phyloP scores from a whole-genome alignment of 37 sponge, comb jelly and placozoan genomes.

The Eunapius fragilis region DNA sequence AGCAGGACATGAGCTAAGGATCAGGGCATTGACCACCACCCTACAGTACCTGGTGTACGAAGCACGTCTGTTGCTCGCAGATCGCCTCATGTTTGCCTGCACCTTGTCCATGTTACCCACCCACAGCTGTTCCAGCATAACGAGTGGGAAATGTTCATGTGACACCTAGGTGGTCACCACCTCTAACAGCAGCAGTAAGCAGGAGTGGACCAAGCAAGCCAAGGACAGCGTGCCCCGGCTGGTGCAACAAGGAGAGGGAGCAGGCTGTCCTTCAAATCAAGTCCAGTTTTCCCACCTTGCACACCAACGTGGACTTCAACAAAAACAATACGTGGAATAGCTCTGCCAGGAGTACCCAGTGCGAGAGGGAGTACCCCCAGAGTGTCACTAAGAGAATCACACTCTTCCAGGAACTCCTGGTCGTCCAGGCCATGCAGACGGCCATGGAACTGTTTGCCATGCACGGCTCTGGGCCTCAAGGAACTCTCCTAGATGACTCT shows the following conservation, averaged over 20 bases:
- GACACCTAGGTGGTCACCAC: conserved; percentile 76
- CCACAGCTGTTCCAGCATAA: conserved; percentile 83
- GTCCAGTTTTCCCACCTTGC: conserved; percentile 69
- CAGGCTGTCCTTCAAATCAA: conserved; percentile 57
- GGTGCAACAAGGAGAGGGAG: conserved; percentile 77
- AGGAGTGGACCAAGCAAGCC: conserved; percentile 65
- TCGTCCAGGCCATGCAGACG: conserved; percentile 88
- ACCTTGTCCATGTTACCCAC: conserved; percentile 88
- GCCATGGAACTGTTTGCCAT: conserved; percentile 86
- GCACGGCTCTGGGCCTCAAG: conserved; percentile 66
- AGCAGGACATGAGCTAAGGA: conserved; percentile 77
- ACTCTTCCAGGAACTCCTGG: conserved; percentile 87
- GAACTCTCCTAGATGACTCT: conserved; percentile 82
- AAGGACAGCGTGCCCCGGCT: conserved; percentile 73
- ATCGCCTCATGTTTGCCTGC: conserved; percentile 94
- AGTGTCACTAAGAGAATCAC: conserved; percentile 71
- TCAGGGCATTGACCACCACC: conserved; percentile 55
- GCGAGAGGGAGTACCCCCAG: conserved; percentile 92
- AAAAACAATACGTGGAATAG: conserved; percentile 67
- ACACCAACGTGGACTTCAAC: conserved; percentile 65
- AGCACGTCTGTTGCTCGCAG: conserved; percentile 82
- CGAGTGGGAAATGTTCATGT: conserved; percentile 88
- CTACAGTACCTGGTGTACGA: conserved; percentile 84
- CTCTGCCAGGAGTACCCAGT: conserved; percentile 77
- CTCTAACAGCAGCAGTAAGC: too few species aligned